Base-by-base conservation (phyloP, 2,113 vertebrate genomes). In the Urocolius indicus region DNA sequence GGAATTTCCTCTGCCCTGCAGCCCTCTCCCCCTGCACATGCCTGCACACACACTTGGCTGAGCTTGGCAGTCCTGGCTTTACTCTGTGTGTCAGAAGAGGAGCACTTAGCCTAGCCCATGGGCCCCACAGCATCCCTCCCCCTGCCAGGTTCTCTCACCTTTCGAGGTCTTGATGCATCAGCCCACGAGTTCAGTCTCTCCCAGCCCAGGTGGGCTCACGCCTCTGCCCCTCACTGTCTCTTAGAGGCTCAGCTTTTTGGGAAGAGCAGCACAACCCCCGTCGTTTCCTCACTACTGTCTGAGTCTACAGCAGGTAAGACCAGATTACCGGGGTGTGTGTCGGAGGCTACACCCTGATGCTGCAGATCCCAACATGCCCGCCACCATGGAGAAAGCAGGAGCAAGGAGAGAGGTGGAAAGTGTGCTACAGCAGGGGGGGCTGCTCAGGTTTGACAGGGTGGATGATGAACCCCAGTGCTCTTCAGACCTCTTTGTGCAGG, bases 331-430 rank as follows among this genome's bases (percentile, higher is more conserved):
- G 92, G 90, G 95, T 10, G 93, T 93, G 94, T 91, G 92, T 91
- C 1, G 24, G 78, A 95, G 95, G 76, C 85, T 93, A 94, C 96
- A 94, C 96, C 96, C 94, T 49, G 69, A 48, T 66, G 86, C 87
- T 97, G 89, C 97, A 97, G 84, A 97, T 97, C 93, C 90, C 76
- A 96, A 96, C 97, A 94, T 1, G 97, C 93, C 93, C 91, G 55
- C 48, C 4, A 2, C 75, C 57, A 55, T 0, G 2, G 41, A 85
- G 88, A 89, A 84, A 69, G 43, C 59, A 83, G 84, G 87, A 92
- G 73, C 68, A 29, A 61, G 49, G 52, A 38, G 20, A 55, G 61
- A 24, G 27, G 26, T 43, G 52, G 59, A 67, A 89, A n/a, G 26
- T 1, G 0, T 7, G 3, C 55, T 59, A 2, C 24, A 36, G 9